Evolutionary conservation across 2,113 vertebrate genomes (phyloP).

Genomic region (Myrmecophaga tridactyla): DNA sequence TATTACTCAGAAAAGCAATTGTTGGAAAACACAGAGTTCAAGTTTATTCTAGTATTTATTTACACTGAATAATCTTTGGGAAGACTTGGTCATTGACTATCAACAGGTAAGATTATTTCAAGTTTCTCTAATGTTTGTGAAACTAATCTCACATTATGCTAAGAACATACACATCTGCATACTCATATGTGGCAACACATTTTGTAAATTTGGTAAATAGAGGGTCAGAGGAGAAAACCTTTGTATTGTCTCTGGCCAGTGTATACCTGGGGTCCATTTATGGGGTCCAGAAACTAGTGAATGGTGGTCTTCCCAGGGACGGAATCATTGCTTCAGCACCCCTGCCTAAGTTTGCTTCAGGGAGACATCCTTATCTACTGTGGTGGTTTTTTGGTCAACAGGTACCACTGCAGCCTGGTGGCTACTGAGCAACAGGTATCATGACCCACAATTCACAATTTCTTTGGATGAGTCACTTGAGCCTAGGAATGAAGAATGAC

Average conservation of each 20-base stretch:
- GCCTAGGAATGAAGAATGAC: neutral
- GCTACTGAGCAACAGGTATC: neutral
- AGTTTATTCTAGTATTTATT: neutral
- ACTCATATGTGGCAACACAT: neutral
- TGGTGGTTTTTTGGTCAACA: neutral
- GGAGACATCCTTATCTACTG: neutral
- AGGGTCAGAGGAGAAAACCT: neutral
- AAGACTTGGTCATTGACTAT: neutral
- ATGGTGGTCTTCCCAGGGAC: neutral
- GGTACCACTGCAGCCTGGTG: neutral
- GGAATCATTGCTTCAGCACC: neutral
- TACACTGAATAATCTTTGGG: neutral
- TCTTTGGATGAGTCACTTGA: neutral
- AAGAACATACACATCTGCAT: neutral
- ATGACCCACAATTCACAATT: neutral
- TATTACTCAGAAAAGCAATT: constrained; percentile 26
- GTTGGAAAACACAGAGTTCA: neutral
- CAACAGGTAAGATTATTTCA: constrained; percentile 22
- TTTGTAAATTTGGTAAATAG: neutral
- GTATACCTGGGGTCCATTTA: neutral
- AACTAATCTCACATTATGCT: neutral
- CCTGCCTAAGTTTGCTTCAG: neutral
- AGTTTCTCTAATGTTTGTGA: neutral
- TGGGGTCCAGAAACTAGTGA: neutral
- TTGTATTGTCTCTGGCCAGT: neutral